Evolutionary conservation across 2,797 vertebrate species (phyloP).

Genomic region (Nyctibius grandis): DNA sequence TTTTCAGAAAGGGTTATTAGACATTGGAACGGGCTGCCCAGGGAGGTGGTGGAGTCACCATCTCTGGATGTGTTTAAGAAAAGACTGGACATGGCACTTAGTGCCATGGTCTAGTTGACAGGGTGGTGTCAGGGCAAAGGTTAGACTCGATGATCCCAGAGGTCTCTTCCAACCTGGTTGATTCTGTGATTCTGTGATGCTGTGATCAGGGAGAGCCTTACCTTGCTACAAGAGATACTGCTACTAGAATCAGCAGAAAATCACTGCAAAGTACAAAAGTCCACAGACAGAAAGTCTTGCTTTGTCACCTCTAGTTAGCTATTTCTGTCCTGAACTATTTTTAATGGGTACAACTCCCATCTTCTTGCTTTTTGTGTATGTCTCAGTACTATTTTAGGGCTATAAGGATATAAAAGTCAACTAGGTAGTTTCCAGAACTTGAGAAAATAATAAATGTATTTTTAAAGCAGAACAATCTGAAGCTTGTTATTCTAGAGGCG

Average conservation of each 20-base stretch:
- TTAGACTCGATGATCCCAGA: too few species aligned
- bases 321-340: neutral
- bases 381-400: neutral
- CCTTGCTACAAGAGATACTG: neutral
- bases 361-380: neutral
- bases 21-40: too few species aligned
- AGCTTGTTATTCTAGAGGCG: constrained; percentile 19
- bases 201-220: neutral
- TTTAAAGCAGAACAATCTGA: constrained; percentile 1
- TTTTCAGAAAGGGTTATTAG: too few species aligned
- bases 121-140: too few species aligned
- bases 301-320: neutral
- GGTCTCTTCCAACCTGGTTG: too few species aligned
- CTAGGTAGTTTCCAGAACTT: neutral
- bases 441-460: neutral
- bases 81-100: too few species aligned
- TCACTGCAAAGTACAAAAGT: neutral
- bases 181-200: too few species aligned
- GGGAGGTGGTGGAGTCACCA: too few species aligned
- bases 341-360: neutral
- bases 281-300: neutral
- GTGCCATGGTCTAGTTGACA: too few species aligned
- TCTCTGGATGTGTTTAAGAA: too few species aligned
- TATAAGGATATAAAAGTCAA: neutral
- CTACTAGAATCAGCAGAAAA: neutral